Evolutionary conservation across 37 sponge, comb jelly and placozoan genomes (phyloP).

Genomic region (Mnemiopsis leidyi): DNA sequence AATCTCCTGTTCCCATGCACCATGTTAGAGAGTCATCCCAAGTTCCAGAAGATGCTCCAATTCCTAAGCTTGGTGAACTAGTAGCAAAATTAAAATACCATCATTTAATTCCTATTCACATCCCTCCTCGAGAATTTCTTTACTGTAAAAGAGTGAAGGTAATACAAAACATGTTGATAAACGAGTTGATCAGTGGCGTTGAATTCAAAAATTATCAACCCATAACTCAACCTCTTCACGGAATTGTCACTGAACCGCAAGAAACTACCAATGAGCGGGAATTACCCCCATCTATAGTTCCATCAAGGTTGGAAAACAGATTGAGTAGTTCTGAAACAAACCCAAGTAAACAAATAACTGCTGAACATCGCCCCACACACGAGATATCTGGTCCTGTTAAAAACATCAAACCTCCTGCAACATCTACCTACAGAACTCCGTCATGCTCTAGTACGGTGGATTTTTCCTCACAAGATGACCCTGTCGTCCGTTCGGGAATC

Average conservation of each 20-base stretch:
- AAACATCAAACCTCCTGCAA: background rate
- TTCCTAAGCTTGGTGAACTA: background rate
- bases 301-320: background rate
- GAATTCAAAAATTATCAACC: background rate
- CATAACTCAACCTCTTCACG: background rate
- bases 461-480: background rate
- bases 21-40: background rate
- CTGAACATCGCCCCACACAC: no score
- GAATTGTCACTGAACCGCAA: background rate
- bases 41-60: background rate
- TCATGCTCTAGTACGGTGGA: background rate
- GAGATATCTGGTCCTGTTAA: no score
- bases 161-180: slow-evolving; percentile 46
- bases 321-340: background rate
- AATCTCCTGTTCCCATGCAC: background rate
- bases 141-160: slow-evolving; percentile 19
- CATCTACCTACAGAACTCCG: background rate
- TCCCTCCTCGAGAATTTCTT: slow-evolving; percentile 38
- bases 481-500: background rate
- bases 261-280: no score
- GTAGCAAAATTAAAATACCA: slow-evolving; percentile 41
- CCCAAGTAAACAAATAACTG: background rate
- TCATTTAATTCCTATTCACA: background rate
- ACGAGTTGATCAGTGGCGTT: background rate
- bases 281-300: no score